Percentiles rank a stretch among this genome's conserved stretches.
Evolutionary conservation across 2,797 vertebrate genomes (phyloP).

Genomic region (Anguilla pacifica): DNA sequence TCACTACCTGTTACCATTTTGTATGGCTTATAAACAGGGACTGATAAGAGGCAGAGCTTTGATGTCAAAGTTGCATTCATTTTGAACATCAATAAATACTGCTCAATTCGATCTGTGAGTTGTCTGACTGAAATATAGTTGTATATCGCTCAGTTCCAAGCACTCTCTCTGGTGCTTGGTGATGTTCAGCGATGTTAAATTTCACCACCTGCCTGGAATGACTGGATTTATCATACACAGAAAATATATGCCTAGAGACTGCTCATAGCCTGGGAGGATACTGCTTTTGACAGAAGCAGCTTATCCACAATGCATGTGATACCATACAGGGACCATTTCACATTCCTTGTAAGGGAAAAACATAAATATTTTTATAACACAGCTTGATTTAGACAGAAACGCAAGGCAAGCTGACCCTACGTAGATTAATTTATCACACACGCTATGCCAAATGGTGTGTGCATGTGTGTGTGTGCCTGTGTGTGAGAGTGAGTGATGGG

Average conservation of each 20-base stretch:
- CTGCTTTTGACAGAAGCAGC: neutral
- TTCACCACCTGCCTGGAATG: neutral
- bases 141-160: neutral
- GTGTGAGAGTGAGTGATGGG: neutral
- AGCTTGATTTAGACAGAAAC: constrained; percentile 11
- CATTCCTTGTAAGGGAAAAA: constrained; percentile 9
- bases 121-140: neutral
- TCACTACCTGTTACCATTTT: too few relatives aligned
- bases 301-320: neutral
- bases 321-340: neutral
- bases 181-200: neutral
- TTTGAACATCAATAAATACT: too few relatives aligned
- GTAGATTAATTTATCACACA: neutral
- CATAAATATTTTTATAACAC: constrained; percentile 16
- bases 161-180: neutral
- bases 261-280: neutral
- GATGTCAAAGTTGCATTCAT: too few relatives aligned
- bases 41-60: too few relatives aligned
- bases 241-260: neutral
- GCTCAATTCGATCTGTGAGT: too few relatives aligned
- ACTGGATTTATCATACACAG: neutral
- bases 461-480: neutral
- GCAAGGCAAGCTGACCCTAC: neutral
- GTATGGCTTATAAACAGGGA: too few relatives aligned
- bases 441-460: neutral